phyloP scores from a whole-genome alignment of 2,888 invertebrate genomes.

The Eilema griseolum region DNA sequence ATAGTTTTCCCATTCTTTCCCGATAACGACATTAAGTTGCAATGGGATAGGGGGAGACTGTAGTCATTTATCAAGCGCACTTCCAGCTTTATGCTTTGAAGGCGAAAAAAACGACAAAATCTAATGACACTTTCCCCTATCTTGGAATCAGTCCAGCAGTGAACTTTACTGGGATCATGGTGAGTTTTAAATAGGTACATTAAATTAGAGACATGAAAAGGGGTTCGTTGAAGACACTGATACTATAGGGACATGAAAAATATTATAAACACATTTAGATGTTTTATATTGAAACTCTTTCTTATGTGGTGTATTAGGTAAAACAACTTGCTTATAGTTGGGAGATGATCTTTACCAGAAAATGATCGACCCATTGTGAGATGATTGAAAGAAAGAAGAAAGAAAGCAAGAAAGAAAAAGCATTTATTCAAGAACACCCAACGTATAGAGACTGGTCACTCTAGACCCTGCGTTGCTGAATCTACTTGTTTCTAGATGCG shows the following conservation, averaged over 20 bases:
- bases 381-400: too few species aligned
- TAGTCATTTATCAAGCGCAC: slow-evolving; percentile 25
- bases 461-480: too few species aligned
- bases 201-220: neutral
- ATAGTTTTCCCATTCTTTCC: slow-evolving; percentile 16
- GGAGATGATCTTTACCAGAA: too few species aligned
- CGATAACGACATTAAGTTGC: slow-evolving; percentile 26
- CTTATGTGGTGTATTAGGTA: too few species aligned
- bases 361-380: too few species aligned
- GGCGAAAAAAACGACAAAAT: slow-evolving; percentile 18
- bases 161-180: slow-evolving; percentile 8
- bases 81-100: slow-evolving; percentile 15
- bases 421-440: too few species aligned
- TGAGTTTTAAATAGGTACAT: neutral
- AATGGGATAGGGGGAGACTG: slow-evolving; percentile 13
- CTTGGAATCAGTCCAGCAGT: slow-evolving; percentile 10
- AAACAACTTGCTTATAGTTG: too few species aligned
- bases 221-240: neutral
- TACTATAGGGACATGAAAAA: neutral
- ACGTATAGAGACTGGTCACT: too few species aligned
- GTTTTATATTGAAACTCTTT: too few species aligned
- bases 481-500: too few species aligned
- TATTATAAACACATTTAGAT: neutral
- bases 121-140: slow-evolving; percentile 14
- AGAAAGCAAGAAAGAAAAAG: too few species aligned